Evolutionary conservation across 2,888 invertebrate genomes (phyloP).

Genomic region (Drosophila prostipennis): DNA sequence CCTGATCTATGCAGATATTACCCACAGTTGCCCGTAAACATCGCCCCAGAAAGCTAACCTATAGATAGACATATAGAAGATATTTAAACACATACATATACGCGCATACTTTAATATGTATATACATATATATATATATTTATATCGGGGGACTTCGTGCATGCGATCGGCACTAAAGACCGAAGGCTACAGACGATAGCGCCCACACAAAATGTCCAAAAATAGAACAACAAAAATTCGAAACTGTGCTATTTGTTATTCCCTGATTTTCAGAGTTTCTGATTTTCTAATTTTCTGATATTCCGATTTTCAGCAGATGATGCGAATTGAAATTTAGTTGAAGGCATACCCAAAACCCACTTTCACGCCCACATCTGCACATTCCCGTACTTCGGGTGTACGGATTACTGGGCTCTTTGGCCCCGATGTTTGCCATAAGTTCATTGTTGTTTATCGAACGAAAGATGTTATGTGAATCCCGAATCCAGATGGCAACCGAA

Average conservation of each 20-base stretch:
- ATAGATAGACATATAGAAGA: slow-evolving; percentile 39
- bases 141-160: slow-evolving; percentile 35
- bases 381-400: slow-evolving; percentile 8
- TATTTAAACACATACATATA: slow-evolving; percentile 33
- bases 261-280: slow-evolving; percentile 47
- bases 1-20: slow-evolving; percentile 29
- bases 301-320: slow-evolving; percentile 55
- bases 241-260: slow-evolving; percentile 77
- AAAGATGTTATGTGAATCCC: slow-evolving; percentile 13
- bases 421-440: slow-evolving; percentile 46
- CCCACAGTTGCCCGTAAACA: slow-evolving; percentile 38
- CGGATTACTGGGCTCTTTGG: slow-evolving; percentile 50
- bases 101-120: slow-evolving; percentile 26
- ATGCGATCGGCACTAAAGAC: slow-evolving; percentile 38
- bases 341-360: slow-evolving; percentile 50
- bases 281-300: slow-evolving; percentile 33
- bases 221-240: slow-evolving; percentile 64
- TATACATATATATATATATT: slow-evolving; percentile 30
- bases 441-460: slow-evolving; percentile 42
- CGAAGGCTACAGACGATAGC: slow-evolving; percentile 60
- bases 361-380: slow-evolving; percentile 19
- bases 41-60: slow-evolving; percentile 41
- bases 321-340: slow-evolving; percentile 74
- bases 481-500: slow-evolving; percentile 4
- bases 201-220: slow-evolving; percentile 68